Percentiles rank a stretch among this genome's conserved stretches.
Conservation (phyloP, 1,140 invertebrate species). For the Catajapyx aquilonaris region DNA sequence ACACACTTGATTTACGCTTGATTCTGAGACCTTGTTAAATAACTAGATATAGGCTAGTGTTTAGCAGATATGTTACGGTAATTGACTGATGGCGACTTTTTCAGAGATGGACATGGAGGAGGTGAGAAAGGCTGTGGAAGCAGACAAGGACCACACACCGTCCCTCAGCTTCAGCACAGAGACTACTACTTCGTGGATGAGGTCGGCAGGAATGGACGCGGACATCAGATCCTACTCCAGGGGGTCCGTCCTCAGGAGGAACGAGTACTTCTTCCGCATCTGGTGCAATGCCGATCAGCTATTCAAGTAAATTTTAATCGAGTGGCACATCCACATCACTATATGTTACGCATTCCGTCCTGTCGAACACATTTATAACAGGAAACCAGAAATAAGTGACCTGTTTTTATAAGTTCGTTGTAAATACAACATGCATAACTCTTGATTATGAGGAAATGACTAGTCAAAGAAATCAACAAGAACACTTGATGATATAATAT, state of each 20-base stretch:
- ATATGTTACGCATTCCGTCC: no score
- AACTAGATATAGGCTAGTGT: not conserved
- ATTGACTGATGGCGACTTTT: no score
- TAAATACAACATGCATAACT: no score
- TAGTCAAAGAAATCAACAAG: no score
- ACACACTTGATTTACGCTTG: no score
- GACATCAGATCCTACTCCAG: slow-evolving; percentile 73
- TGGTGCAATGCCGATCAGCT: slow-evolving; percentile 67
- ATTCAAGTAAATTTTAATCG: slow-evolving; percentile 42
- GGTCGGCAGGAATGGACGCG: slow-evolving; percentile 77
- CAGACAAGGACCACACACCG: slow-evolving; percentile 37
- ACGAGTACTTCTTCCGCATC: slow-evolving; percentile 88
- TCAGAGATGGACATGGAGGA: slow-evolving; percentile 29
- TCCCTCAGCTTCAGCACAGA: slow-evolving; percentile 59
- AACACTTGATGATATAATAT: no score
- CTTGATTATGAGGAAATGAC: no score
- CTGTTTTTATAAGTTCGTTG: no score
- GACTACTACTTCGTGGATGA: slow-evolving; percentile 79
- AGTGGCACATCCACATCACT: no score
- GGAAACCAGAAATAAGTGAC: no score
- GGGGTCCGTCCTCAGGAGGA: slow-evolving; percentile 51
- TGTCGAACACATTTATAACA: no score
- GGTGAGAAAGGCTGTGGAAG: slow-evolving; percentile 10
- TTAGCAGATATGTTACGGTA: no score
- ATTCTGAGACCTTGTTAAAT: not conserved